Conservation (phyloP, 2,888 invertebrate species). For the Miltochrista miniata region DNA sequence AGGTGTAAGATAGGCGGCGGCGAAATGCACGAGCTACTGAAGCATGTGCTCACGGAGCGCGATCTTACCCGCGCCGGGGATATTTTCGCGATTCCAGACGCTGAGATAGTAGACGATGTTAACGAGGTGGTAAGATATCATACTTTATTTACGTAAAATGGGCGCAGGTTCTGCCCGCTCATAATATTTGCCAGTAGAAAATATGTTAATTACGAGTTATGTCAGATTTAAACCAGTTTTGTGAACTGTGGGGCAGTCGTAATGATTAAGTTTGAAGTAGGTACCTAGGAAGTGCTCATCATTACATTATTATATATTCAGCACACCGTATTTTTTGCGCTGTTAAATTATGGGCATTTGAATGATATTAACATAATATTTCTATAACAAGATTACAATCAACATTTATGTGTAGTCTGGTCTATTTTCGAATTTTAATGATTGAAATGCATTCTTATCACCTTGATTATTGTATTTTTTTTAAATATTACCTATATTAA, state of each 20-base stretch:
- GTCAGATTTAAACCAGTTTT: slow-evolving; percentile 13
- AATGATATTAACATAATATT: neutral
- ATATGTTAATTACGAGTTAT: slow-evolving; percentile 24
- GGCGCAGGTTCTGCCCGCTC: slow-evolving; percentile 27
- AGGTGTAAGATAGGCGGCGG: slow-evolving; percentile 19
- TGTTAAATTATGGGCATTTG: neutral
- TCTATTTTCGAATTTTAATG: neutral
- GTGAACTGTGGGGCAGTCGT: neutral
- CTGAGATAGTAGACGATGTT: slow-evolving; percentile 92
- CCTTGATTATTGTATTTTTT: no score
- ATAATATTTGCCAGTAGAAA: slow-evolving; percentile 39
- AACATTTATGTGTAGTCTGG: no score
- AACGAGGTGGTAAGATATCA: slow-evolving; percentile 89
- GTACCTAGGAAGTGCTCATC: slow-evolving; percentile 2
- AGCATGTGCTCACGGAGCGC: slow-evolving; percentile 94
- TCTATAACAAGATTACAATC: no score
- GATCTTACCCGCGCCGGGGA: slow-evolving; percentile 96
- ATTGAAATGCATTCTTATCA: no score
- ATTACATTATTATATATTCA: neutral
- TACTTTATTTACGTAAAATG: slow-evolving; percentile 18
- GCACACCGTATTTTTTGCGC: neutral
- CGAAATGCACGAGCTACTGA: slow-evolving; percentile 95
- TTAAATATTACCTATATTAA: no score
- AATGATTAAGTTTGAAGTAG: neutral
- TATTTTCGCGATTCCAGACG: slow-evolving; percentile 94